Conservation (phyloP, 2,113 vertebrate genomes). For the Lutjanus erythropterus region DNA sequence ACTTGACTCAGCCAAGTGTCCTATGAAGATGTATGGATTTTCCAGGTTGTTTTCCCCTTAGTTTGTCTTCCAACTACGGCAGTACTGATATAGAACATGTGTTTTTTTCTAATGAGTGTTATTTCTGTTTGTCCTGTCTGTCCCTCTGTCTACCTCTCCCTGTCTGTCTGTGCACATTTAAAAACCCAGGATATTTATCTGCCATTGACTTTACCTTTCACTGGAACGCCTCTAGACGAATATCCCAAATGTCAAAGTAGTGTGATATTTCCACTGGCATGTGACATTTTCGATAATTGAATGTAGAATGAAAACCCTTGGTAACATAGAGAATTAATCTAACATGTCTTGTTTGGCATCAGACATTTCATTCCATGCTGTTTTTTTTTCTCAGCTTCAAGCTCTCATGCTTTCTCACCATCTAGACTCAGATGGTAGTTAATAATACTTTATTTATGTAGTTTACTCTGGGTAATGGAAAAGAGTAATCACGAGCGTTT, state of each 20-base stretch:
- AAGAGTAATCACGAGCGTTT: slow-evolving; percentile 35
- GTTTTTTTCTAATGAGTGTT: slow-evolving; percentile 61
- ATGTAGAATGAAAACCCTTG: slow-evolving; percentile 12
- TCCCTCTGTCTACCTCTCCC: slow-evolving; percentile 50
- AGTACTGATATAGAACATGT: rapidly evolving
- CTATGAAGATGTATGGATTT: not conserved
- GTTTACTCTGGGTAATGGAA: not conserved
- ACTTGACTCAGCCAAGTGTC: not conserved
- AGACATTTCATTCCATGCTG: slow-evolving; percentile 38
- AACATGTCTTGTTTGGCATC: slow-evolving; percentile 34
- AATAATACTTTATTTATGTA: not conserved
- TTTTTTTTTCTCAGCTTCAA: slow-evolving; percentile 19
- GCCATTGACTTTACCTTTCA: slow-evolving; percentile 47
- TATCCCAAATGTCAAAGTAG: slow-evolving; percentile 54
- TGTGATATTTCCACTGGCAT: slow-evolving; percentile 40
- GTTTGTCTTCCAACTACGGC: slow-evolving; percentile 5
- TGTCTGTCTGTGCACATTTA: slow-evolving; percentile 55
- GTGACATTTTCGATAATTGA: slow-evolving; percentile 50
- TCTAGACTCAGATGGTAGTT: slow-evolving; percentile 41
- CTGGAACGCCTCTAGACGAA: slow-evolving; percentile 35
- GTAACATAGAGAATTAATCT: slow-evolving; percentile 49
- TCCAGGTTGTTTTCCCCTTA: not conserved
- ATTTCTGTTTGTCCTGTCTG: slow-evolving; percentile 66
- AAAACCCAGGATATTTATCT: slow-evolving; percentile 48
- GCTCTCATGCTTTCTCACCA: slow-evolving; percentile 37